Conservation (phyloP, 2,113 vertebrate genomes). For the Toxotes jaculatrix region DNA sequence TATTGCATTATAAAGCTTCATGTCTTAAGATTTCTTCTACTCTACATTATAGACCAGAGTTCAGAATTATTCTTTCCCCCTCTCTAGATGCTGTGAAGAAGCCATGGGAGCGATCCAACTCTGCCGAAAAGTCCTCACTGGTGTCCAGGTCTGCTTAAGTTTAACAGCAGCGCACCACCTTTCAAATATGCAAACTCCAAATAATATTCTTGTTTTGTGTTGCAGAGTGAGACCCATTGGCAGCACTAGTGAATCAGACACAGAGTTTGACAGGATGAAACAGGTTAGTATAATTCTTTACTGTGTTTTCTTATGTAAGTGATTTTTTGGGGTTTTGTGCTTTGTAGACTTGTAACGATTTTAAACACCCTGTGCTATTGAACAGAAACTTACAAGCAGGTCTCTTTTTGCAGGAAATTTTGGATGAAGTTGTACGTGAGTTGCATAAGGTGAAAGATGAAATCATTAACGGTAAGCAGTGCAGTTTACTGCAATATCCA, state of each 20-base stretch:
- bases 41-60: too few relatives aligned
- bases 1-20: not conserved
- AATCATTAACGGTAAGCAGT: constrained; percentile 95
- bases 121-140: constrained; percentile 93
- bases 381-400: not conserved
- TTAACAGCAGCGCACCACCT: not conserved
- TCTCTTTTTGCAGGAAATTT: constrained; percentile 90
- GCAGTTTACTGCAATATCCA: not conserved
- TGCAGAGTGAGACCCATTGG: constrained; percentile 94
- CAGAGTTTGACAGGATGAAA: constrained; percentile 98
- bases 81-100: constrained; percentile 92
- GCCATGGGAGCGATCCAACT: constrained; percentile 98
- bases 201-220: constrained; percentile 25
- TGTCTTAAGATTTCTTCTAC: not conserved
- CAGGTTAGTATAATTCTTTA: constrained; percentile 85
- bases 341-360: not conserved
- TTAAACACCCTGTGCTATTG: not conserved
- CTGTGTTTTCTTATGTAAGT: not conserved
- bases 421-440: constrained; percentile 98
- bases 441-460: constrained; percentile 99
- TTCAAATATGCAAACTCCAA: not conserved
- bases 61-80: not conserved
- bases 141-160: constrained; percentile 90
- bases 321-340: not conserved
- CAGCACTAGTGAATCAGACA: constrained; percentile 92